Evolutionary conservation across 2,888 invertebrate species (phyloP), one percentile per base, ranked within the genome.

Genomic region (Cybosia mesomella): DNA sequence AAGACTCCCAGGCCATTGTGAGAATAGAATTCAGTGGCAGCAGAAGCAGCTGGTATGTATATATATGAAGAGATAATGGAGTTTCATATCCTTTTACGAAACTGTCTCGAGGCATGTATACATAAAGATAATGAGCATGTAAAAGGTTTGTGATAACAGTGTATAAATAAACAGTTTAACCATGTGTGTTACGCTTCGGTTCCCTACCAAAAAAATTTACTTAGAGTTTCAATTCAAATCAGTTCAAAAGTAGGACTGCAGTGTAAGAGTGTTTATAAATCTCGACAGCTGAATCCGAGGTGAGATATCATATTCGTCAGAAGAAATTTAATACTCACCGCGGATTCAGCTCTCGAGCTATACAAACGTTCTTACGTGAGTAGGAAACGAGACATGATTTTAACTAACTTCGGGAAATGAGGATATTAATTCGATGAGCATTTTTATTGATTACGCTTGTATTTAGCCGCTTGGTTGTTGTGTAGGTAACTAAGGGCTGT

Each of bases 71-170:
- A 43, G 61, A 49, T 28, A 59, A 24, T 59, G 10, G 0, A 21
- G 39, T 39, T 59, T 59, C 36, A 18, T 22, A 36, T 59, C 10
- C 36, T 22, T 59, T 39, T 59, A 59, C 39, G 18, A 59, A 39
- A 59, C 36, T 5, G 15, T 15, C 36, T 36, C 15, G 13, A 22
- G 36, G 59, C 22, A 15, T 59, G 22, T 59, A 36, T 15, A 59
- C 15, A 22, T 21, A 58, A 58, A 11, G 34, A 36, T 36, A 59
- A 36, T 36, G 34, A 58, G n/a, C 21, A 34, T 5, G 36, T 59
- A 39, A 39, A 7, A 18, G 43, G 18, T 43, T n/a, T n/a, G 49
- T 58, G 34, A 21, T 59, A 36, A 22, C 15, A 58, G n/a, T 5
- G 21, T 34, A 58, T 36, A 36, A 58, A 34, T 59, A 36, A 36